These are phyloP conservation scores for Apaloderma vittatum DNA, from an alignment of 2,113 vertebrate genomes.

Conservation along the genomic window DNA sequence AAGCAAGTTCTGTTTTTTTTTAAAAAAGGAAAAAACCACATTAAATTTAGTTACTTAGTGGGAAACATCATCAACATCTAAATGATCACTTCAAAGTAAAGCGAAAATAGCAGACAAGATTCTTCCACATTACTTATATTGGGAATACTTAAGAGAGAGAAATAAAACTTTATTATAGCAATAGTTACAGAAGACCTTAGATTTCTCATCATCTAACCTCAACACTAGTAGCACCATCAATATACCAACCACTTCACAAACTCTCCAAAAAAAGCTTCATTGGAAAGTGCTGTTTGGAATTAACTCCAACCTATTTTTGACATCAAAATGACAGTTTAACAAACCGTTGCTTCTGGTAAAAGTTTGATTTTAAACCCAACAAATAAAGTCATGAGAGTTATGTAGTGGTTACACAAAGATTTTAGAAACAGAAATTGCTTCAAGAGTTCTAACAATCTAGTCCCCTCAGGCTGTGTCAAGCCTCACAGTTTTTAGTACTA, in stretches of 20 bases:
- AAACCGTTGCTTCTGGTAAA: not conserved
- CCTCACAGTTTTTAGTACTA: not conserved
- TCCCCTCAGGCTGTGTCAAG: not conserved
- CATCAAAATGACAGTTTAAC: not conserved
- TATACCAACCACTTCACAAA: not conserved
- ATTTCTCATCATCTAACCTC: not conserved
- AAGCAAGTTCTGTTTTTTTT: not conserved
- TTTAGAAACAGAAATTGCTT: not conserved
- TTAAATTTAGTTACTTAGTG: not conserved
- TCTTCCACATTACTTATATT: not conserved
- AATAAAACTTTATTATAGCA: not conserved
- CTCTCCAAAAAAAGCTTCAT: not conserved
- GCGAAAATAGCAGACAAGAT: not conserved
- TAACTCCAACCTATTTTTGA: not conserved
- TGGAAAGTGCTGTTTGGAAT: not conserved
- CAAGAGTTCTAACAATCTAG: not conserved
- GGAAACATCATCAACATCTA: not conserved
- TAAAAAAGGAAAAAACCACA: not conserved
- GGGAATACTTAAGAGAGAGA: not conserved
- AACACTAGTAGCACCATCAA: not conserved
- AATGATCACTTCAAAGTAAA: not conserved
- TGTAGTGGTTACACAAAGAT: not conserved
- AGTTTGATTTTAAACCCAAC: not conserved
- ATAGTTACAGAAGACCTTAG: not conserved
- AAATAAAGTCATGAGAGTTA: not conserved